Base-by-base conservation (phyloP, 2,113 vertebrate genomes). In the Narcine bancroftii region DNA sequence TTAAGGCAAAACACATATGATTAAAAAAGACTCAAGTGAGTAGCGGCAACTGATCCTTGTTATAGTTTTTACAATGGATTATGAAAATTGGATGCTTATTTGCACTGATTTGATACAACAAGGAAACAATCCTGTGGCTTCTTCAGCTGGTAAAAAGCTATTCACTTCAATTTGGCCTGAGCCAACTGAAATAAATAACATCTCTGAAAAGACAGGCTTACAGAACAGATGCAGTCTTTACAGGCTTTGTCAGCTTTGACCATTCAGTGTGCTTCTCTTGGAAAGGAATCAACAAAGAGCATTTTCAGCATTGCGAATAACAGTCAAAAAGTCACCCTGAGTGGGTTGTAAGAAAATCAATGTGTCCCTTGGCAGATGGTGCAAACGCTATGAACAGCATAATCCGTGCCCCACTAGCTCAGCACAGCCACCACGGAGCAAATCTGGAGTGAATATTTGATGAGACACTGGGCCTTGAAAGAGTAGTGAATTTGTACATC, bases 271-370 rank as follows among this genome's bases (percentile, higher is more conserved):
- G 63, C 36, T 66, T 21, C 6, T 63, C 65, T 66, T 69, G 89
- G 89, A 71, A 29, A 69, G 39, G 10, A 15, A 65, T 65, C 89
- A 91, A 71, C 24, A 33, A 21, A 15, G 63, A 91, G 42, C 1
- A 3, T 39, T 69, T 69, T 91, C 3, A 91, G 71, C 63, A 69
- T 65, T 47, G 89, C 89, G 47, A 65, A 69, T 69, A 26, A 91
- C 26, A 24, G 65, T 91, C 89, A 66, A 66, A 47, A 65, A 69
- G 89, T 91, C 65, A 91, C 89, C 89, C 89, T 69, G 89, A 91
- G 65, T 4, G 9, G 13, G 17, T 65, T 91, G 65, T 45, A 69
- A 91, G 65, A 91, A 69, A 91, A 69, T 91, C 89, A 45, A 91
- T 91, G 17, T 39, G 24, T 47, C 42, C 65, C 89, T 91, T 33